Evolutionary conservation across 1,140 invertebrate species (phyloP), one percentile per base, ranked within the genome.

Genomic region (Copidosoma floridanum): DNA sequence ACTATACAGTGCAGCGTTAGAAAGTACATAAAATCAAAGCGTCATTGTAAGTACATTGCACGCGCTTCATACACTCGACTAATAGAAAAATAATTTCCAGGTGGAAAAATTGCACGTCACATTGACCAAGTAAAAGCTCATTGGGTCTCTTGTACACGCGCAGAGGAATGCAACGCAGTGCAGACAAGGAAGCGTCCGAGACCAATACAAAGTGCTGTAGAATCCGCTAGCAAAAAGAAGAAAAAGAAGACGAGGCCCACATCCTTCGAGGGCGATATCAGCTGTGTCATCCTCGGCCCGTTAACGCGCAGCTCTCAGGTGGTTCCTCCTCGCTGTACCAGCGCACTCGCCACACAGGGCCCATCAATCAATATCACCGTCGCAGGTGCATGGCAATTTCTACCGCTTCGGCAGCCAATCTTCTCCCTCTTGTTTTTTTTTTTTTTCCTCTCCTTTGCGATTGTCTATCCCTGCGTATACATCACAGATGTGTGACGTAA

Each of bases 251-350:
- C 24, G 35, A 51, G 50, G 12, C n/a, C 2, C 32, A 14, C 73
- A 71, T 73, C 75, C 71, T 77, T 76, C 71, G 68, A 69, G 14
- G 38, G 14, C 16, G 21, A 71, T 71, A 78, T 78, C 68, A 69
- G 77, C 78, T 78, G 72, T 74, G 76, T 80, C 78, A 80, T 80
- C 73, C 69, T 74, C 67, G 72, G 64, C 67, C 78, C 76, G 77
- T 80, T 79, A 79, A 75, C 69, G 69, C 23, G 43, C 14, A 18
- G 16, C 29, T 38, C 69, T 68, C 65, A 71, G 68, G 68, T 71
- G 68, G 68, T 72, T 70, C 63, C 57, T 67, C 69, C 61, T 64
- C 27, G 14, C 38, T 8, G n/a, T 5, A 32, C 48, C 50, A 37
- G 12, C 23, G 20, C 18, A n/a, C 18, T 14, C 18, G 21, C 10